Evolutionary conservation across 1,140 invertebrate species (phyloP).

Genomic region (Ptiloglossa arizonensis): DNA sequence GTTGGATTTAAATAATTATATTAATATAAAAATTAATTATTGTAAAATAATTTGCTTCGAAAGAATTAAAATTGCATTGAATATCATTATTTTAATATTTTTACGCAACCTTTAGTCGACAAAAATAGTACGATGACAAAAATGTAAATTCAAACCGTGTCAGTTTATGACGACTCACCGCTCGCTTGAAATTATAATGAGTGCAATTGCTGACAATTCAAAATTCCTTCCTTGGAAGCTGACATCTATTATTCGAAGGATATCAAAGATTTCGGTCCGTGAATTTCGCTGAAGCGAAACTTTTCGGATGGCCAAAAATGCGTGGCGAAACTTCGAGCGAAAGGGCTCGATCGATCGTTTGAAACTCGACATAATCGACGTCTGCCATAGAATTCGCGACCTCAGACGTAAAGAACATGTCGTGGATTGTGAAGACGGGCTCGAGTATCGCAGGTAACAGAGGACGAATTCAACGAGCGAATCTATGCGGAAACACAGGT

Average conservation of each 20-base stretch:
- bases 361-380: slow-evolving; percentile 12
- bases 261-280: not conserved
- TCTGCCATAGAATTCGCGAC: slow-evolving; percentile 13
- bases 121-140: too few relatives aligned
- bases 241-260: not conserved
- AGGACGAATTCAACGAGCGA: slow-evolving; percentile 12
- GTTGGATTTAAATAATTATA: too few relatives aligned
- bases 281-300: not conserved
- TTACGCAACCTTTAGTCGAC: too few relatives aligned
- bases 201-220: too few relatives aligned
- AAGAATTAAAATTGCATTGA: too few relatives aligned
- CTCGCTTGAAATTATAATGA: too few relatives aligned
- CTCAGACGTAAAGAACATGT: not conserved
- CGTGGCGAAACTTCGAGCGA: not conserved
- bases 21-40: too few relatives aligned
- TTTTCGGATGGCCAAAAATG: not conserved
- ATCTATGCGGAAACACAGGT: slow-evolving; percentile 43
- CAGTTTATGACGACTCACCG: too few relatives aligned
- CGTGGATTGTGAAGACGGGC: not conserved
- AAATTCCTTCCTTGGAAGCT: not conserved
- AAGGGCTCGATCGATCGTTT: not conserved
- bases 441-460: not conserved
- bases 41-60: too few relatives aligned
- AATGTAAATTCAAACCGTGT: too few relatives aligned
- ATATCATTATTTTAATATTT: too few relatives aligned